phyloP scores from a whole-genome alignment of 1,140 invertebrate genomes.

The Sarcophaga bullata region DNA sequence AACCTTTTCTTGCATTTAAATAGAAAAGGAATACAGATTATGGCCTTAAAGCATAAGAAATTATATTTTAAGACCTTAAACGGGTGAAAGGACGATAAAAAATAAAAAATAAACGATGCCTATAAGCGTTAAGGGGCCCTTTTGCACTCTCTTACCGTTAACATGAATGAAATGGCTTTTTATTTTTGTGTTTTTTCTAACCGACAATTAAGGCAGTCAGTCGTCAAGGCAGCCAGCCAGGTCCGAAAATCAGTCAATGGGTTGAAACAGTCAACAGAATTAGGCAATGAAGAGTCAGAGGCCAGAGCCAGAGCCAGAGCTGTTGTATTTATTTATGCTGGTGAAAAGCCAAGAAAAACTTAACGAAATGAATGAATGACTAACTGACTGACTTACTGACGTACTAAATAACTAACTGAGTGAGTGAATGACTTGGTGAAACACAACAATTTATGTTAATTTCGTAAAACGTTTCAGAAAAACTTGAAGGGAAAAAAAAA shows the following conservation, averaged over 20 bases:
- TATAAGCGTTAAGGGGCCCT: neutral
- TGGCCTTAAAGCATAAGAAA: neutral
- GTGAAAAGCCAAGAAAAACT: neutral
- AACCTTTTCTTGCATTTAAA: too few relatives aligned
- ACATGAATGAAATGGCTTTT: neutral
- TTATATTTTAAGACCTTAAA: neutral
- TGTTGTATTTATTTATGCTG: neutral
- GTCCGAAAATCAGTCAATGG: neutral
- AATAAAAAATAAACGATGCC: slow-evolving; percentile 18
- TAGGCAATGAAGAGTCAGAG: neutral
- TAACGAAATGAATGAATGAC: neutral
- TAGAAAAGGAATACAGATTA: neutral
- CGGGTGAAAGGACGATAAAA: neutral
- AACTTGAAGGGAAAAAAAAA: neutral
- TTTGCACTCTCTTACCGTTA: neutral
- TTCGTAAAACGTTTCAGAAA: slow-evolving; percentile 17
- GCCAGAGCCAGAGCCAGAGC: neutral
- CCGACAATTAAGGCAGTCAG: slow-evolving; percentile 32
- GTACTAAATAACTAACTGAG: too few relatives aligned
- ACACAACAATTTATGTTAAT: slow-evolving; percentile 22
- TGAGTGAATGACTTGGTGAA: neutral
- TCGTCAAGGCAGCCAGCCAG: neutral
- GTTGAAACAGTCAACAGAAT: neutral
- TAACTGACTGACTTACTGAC: neutral
- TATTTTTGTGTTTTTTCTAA: slow-evolving; percentile 1